phyloP scores from a whole-genome alignment of 1,140 invertebrate genomes.

The Caenorhabditis briggsae region DNA sequence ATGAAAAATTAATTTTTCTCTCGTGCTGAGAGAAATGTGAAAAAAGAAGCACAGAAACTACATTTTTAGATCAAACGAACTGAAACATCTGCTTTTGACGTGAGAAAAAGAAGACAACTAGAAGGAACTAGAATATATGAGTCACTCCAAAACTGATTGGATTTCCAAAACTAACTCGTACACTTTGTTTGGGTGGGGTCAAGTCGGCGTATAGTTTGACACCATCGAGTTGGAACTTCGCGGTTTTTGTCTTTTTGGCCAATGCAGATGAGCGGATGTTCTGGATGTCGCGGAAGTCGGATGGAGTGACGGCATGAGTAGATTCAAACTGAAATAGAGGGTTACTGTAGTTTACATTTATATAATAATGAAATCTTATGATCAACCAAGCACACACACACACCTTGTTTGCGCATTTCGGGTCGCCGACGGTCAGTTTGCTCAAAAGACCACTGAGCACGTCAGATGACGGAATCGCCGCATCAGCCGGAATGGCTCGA shows the following conservation, averaged over 20 bases:
- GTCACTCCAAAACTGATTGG: neutral
- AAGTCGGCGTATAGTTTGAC: slow-evolving; percentile 73
- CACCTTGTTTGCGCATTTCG: slow-evolving; percentile 20
- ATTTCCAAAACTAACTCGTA: neutral
- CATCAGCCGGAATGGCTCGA: slow-evolving; percentile 5
- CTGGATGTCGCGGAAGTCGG: slow-evolving; percentile 76
- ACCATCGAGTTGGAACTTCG: slow-evolving; percentile 72
- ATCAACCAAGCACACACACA: neutral
- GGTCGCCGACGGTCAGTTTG: slow-evolving; percentile 33
- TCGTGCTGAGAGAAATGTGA: too few relatives aligned
- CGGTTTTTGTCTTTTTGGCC: slow-evolving; percentile 77
- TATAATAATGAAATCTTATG: neutral
- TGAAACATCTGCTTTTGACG: neutral
- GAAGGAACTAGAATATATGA: neutral
- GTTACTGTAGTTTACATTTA: neutral
- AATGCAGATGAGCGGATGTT: slow-evolving; percentile 75
- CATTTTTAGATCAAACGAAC: neutral
- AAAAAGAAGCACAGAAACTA: neutral
- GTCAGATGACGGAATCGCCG: neutral
- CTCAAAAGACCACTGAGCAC: slow-evolving; percentile 11
- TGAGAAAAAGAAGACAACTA: neutral
- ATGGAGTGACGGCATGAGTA: slow-evolving; percentile 65
- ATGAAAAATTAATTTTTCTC: neutral
- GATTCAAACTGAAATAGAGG: slow-evolving; percentile 49
- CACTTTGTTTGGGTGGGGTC: neutral